Evolutionary conservation across 1,140 invertebrate genomes (phyloP).

Genomic region (Cotesia chilonis): DNA sequence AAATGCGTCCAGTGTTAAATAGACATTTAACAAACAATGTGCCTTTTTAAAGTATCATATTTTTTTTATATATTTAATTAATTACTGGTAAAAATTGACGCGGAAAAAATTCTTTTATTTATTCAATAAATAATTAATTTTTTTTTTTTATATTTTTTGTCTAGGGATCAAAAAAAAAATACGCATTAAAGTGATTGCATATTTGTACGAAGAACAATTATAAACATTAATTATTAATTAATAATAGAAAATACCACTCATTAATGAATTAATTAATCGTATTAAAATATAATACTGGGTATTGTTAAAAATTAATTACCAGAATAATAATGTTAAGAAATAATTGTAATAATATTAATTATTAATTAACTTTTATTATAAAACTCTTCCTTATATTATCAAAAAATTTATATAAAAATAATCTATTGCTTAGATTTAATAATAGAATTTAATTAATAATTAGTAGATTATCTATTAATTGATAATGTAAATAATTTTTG

Average conservation of each 20-base stretch:
- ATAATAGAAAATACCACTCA: constrained; percentile 42
- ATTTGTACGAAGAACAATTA: constrained; percentile 49
- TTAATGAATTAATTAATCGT: constrained; percentile 19
- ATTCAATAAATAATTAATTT: constrained; percentile 20
- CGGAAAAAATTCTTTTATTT: too few species aligned
- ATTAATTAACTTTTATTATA: too few species aligned
- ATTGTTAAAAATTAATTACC: constrained; percentile 2
- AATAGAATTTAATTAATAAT: too few species aligned
- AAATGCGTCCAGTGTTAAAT: neutral
- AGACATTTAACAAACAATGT: neutral
- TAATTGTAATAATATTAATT: too few species aligned
- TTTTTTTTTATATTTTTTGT: constrained; percentile 47
- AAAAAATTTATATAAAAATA: constrained; percentile 16
- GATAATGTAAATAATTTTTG: too few species aligned
- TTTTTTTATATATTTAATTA: neutral
- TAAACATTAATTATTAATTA: constrained; percentile 33
- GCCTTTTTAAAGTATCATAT: neutral
- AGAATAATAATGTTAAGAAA: too few species aligned
- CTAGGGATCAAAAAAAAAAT: constrained; percentile 48
- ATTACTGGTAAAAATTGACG: too few species aligned
- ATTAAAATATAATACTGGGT: constrained; percentile 6
- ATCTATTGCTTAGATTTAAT: too few species aligned
- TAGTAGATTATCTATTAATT: too few species aligned
- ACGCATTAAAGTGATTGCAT: constrained; percentile 48
- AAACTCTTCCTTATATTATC: neutral